phyloP scores from a whole-genome alignment of 2,888 invertebrate genomes.

The Brachynemurus nebulosus region DNA sequence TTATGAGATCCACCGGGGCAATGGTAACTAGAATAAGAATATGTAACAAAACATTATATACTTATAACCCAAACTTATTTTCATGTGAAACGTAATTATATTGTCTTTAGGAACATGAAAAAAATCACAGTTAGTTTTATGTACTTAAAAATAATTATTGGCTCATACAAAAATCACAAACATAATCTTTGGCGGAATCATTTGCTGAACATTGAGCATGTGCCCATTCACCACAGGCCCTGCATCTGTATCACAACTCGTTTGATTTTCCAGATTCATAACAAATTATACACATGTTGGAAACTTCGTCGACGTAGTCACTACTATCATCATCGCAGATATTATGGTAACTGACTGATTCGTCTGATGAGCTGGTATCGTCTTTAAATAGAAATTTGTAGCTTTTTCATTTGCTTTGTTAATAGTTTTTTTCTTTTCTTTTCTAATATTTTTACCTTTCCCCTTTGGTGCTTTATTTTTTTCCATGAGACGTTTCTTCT shows the following conservation, averaged over 20 bases:
- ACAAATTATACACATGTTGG: no score
- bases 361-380: background rate
- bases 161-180: background rate
- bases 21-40: no score
- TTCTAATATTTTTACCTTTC: background rate
- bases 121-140: no score
- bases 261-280: background rate
- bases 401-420: background rate
- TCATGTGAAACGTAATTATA: no score
- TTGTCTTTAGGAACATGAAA: no score
- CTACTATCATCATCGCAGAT: slow-evolving; percentile 1
- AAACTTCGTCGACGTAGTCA: no score
- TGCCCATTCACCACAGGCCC: background rate
- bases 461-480: background rate
- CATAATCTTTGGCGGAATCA: background rate
- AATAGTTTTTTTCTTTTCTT: background rate
- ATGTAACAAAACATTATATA: no score
- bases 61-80: no score
- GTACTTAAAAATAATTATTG: background rate
- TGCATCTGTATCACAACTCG: background rate
- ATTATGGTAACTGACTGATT: background rate
- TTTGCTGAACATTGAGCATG: background rate
- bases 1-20: no score
- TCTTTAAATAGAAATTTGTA: background rate
- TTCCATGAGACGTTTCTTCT: background rate